Evolutionary conservation across 2,113 vertebrate species (phyloP).

Genomic region (Pelmatolapia mariae): DNA sequence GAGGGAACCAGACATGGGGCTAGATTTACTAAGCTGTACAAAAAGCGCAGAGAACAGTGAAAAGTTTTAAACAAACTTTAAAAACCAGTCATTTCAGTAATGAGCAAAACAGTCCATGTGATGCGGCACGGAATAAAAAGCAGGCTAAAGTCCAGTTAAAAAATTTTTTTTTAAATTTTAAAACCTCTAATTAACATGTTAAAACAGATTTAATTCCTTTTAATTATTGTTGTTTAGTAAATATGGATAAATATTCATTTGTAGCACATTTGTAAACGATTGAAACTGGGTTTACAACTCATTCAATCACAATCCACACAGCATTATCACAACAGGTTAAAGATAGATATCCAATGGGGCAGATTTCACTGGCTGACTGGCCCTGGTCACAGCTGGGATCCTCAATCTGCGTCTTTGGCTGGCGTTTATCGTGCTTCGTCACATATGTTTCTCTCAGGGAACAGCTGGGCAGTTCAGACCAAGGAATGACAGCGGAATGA

Average conservation of each 20-base stretch:
- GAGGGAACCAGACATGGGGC: background rate
- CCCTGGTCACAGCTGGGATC: background rate
- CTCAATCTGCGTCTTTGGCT: background rate
- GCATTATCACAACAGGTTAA: background rate
- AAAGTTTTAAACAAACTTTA: background rate
- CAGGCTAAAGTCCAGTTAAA: background rate
- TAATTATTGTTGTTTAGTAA: background rate
- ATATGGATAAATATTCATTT: background rate
- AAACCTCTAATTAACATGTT: background rate
- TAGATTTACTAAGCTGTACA: background rate
- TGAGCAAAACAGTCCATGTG: background rate
- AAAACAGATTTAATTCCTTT: background rate
- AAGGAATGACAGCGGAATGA: background rate
- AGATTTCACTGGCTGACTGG: background rate
- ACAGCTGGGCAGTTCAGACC: background rate
- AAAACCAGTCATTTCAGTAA: background rate
- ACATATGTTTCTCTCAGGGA: background rate
- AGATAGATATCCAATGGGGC: background rate
- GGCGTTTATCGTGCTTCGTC: background rate
- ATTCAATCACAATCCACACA: background rate
- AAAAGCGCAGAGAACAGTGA: background rate
- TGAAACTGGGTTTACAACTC: background rate
- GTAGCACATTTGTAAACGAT: background rate
- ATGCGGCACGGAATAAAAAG: fast-evolving
- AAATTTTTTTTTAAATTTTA: background rate